These are phyloP conservation scores for Heliconius sara DNA, from an alignment of 2,888 invertebrate genomes.

Conservation along the genomic window DNA sequence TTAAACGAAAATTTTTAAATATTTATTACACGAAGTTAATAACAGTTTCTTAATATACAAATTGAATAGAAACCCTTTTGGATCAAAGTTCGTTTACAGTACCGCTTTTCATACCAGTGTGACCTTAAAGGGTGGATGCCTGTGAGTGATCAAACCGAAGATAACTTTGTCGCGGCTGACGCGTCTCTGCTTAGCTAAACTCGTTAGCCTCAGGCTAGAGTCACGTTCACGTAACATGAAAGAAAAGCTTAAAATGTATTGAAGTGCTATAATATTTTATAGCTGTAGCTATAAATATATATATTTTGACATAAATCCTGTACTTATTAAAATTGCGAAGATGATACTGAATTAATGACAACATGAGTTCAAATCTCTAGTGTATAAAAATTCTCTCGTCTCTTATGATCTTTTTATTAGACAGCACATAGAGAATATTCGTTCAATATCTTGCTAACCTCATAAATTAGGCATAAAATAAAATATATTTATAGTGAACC, in stretches of 20 bases:
- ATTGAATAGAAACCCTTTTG: constrained; percentile 19
- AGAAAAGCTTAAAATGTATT: constrained; percentile 13
- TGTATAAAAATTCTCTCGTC: no score
- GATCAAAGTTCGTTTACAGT: constrained; percentile 7
- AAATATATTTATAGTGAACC: no score
- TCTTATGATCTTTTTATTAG: no score
- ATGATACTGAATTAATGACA: no score
- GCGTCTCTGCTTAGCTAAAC: constrained; percentile 25
- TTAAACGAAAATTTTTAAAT: not conserved
- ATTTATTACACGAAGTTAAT: not conserved
- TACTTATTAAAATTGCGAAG: no score
- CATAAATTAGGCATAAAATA: no score
- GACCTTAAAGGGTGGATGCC: constrained; percentile 19
- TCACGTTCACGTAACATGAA: constrained; percentile 8
- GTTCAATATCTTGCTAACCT: no score
- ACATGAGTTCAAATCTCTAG: no score
- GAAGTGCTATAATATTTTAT: not conserved
- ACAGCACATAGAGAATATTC: no score
- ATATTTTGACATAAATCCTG: not conserved
- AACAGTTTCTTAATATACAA: not conserved
- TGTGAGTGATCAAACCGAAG: constrained; percentile 21
- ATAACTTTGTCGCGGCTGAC: constrained; percentile 23
- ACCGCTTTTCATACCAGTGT: constrained; percentile 12
- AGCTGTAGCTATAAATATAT: not conserved
- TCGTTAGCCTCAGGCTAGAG: constrained; percentile 23